phyloP scores from a whole-genome alignment of 1,140 invertebrate species.

The Tetraneura akinire region DNA sequence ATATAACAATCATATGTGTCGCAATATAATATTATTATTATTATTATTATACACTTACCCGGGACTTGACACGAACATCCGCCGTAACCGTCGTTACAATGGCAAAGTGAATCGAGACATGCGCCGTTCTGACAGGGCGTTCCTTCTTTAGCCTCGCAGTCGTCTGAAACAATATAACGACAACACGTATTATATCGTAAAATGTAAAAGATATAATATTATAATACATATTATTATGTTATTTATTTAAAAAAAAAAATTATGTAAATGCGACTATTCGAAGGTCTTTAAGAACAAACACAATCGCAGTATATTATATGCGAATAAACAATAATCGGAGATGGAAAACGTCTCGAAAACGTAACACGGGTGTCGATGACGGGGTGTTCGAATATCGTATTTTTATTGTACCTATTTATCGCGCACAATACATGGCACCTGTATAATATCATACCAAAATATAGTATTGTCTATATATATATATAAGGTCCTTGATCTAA shows the following conservation, averaged over 20 bases:
- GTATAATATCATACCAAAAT: too few relatives aligned
- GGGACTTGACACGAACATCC: constrained; percentile 92
- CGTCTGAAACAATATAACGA: constrained; percentile 70
- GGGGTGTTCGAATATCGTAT: too few relatives aligned
- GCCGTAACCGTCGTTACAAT: constrained; percentile 92
- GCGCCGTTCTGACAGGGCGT: constrained; percentile 86
- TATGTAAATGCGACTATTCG: constrained; percentile 1
- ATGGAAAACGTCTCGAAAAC: not conserved
- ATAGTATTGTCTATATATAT: too few relatives aligned
- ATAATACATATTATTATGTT: too few relatives aligned
- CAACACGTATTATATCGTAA: constrained; percentile 41
- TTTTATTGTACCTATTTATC: too few relatives aligned
- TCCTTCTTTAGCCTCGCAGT: constrained; percentile 86
- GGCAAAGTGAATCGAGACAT: constrained; percentile 89
- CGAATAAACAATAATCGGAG: constrained; percentile 12
- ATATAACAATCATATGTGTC: too few relatives aligned
- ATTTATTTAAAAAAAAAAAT: too few relatives aligned
- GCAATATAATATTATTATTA: too few relatives aligned
- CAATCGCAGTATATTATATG: not conserved
- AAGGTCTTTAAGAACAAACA: not conserved
- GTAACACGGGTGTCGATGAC: too few relatives aligned
- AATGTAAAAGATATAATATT: too few relatives aligned
- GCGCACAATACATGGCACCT: too few relatives aligned
- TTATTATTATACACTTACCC: constrained; percentile 71
- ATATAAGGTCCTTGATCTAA: not conserved